Evolutionary conservation across 2,797 vertebrate species (phyloP).

Genomic region (Phataginus tetradactyla): DNA sequence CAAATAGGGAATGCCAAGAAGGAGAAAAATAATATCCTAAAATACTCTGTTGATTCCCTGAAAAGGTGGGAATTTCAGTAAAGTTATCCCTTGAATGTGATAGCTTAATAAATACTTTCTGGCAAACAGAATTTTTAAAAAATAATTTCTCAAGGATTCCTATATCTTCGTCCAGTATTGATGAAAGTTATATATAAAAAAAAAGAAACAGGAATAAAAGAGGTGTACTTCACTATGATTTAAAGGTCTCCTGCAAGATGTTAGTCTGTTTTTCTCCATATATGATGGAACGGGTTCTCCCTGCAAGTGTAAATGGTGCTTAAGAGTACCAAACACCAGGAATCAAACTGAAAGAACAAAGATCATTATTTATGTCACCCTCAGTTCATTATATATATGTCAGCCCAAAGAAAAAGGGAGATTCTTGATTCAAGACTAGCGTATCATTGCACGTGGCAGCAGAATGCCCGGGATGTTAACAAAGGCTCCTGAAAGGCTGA

Average conservation of each 20-base stretch:
- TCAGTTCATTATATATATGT: constrained; percentile 76
- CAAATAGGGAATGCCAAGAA: constrained; percentile 22
- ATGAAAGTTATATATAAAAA: background rate
- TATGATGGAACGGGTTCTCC: constrained; percentile 45
- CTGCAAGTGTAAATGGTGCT: constrained; percentile 59
- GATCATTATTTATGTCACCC: constrained; percentile 73
- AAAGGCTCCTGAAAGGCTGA: constrained; percentile 68
- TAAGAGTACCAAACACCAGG: constrained; percentile 68
- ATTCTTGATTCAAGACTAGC: constrained; percentile 70
- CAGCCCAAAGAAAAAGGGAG: constrained; percentile 69
- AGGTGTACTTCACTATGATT: background rate
- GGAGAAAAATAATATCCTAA: background rate
- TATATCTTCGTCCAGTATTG: background rate
- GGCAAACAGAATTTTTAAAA: background rate
- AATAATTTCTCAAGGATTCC: constrained; percentile 18
- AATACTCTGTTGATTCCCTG: constrained; percentile 1
- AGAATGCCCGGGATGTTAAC: constrained; percentile 60
- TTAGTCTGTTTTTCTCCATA: constrained; percentile 29
- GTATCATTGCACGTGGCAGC: constrained; percentile 70
- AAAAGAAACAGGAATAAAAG: background rate
- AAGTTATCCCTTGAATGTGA: constrained; percentile 26
- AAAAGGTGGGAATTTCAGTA: background rate
- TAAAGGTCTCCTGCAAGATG: constrained; percentile 27
- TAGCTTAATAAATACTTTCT: constrained; percentile 17
- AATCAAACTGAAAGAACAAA: constrained; percentile 70